Evolutionary conservation across 2,888 invertebrate genomes (phyloP).

Genomic region (Odontothrips loti): DNA sequence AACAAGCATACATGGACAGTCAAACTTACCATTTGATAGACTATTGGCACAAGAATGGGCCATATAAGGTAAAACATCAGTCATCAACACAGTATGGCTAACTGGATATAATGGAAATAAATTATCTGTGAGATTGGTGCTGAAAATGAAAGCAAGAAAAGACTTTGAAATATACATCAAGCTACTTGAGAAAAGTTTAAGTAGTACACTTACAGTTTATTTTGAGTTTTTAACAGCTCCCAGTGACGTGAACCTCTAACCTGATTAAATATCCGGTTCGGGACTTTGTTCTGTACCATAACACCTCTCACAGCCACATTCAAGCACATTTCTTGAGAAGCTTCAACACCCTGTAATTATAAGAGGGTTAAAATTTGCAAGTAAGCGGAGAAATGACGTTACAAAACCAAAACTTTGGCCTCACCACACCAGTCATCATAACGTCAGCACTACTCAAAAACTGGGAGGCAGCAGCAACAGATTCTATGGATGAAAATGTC

Average conservation of each 20-base stretch:
- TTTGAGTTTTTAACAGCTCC: not conserved
- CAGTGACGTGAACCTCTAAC: not conserved
- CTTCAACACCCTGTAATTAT: not conserved
- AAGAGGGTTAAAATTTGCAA: not conserved
- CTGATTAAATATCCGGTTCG: not conserved
- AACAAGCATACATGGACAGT: not conserved
- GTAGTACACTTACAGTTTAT: not conserved
- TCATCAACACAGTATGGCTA: not conserved
- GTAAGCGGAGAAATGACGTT: too few relatives aligned
- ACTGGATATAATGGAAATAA: constrained; percentile 3
- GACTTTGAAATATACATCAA: not conserved
- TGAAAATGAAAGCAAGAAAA: not conserved
- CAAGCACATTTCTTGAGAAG: not conserved
- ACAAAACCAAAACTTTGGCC: too few relatives aligned
- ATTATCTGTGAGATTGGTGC: not conserved
- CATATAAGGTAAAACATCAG: not conserved
- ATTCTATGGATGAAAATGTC: not conserved
- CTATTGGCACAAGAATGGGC: not conserved
- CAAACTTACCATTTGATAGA: constrained; percentile 12
- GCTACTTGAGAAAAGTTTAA: not conserved
- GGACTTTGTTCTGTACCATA: not conserved
- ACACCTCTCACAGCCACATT: not conserved
- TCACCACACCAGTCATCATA: not conserved
- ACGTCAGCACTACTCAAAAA: not conserved
- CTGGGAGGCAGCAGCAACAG: not conserved